Percentiles rank a stretch among this genome's conserved stretches.
phyloP scores from a whole-genome alignment of 2,113 vertebrate genomes.

The Atlantisia rogersi region DNA sequence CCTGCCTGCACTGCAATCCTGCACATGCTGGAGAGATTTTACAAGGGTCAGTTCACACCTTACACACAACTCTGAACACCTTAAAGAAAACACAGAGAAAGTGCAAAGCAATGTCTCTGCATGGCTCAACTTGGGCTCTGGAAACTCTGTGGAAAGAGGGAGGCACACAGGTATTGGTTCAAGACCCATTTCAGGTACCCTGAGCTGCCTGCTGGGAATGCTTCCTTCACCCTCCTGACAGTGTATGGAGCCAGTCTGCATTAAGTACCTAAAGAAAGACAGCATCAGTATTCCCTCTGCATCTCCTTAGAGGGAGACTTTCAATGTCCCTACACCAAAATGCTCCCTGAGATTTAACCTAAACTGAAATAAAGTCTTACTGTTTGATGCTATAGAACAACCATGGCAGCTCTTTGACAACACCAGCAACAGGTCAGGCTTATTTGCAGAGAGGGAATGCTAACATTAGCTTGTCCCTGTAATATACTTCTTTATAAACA shows the following conservation, averaged over 20 bases:
- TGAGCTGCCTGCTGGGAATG: background rate
- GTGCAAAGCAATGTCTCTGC: background rate
- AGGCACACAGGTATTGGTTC: background rate
- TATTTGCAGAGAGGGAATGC: constrained; percentile 41
- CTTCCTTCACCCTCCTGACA: background rate
- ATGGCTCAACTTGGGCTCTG: background rate
- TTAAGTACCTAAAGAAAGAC: background rate
- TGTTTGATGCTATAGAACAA: constrained; percentile 11
- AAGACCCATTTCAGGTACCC: background rate
- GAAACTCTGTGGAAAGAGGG: background rate
- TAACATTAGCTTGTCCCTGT: constrained; percentile 25
- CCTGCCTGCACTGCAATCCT: background rate
- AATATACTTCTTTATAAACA: constrained; percentile 52
- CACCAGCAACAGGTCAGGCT: constrained; percentile 25
- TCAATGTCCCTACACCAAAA: background rate
- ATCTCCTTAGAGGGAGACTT: background rate
- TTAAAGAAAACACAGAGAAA: background rate
- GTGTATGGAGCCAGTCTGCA: background rate
- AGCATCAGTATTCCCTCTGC: background rate
- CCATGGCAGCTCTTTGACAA: constrained; percentile 32
- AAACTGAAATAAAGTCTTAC: constrained; percentile 25
- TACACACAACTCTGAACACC: background rate
- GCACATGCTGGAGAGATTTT: background rate
- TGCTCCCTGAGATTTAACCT: constrained; percentile 7
- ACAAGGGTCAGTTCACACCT: background rate